Evolutionary conservation across 92 coral and sea anemone genomes (phyloP), one percentile per base, ranked within the genome.

Genomic region (Porites cylindrica): DNA sequence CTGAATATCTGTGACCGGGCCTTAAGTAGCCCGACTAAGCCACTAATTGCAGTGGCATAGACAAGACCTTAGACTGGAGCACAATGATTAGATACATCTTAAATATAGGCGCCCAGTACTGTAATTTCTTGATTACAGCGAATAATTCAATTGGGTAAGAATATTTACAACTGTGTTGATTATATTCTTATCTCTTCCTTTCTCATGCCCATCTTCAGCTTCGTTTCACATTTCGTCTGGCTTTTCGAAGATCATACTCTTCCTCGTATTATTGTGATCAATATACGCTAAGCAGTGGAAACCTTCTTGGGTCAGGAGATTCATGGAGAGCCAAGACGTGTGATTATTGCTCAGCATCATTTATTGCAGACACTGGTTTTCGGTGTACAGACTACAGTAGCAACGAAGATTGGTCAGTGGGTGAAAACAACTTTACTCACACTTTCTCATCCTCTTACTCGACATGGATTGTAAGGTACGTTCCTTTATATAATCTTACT

Each of bases 371-470:
- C 32, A 77, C 91, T 16, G 73, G 87, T 18, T 88, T 60, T 66
- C 64, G 17, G 2, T 88, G 91, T 64, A 82, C 91, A 5, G 86
- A 85, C 67, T 75, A 75, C 29, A 88, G 91, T 47, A 66, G 16
- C 12, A 50, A 2, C 18, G 91, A 88, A 20, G 91, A 88, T 65
- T 88, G 91, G 91, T 63, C 91, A 0, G 67, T 77, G 19, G 91
- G 91, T 2, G 88, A 83, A 69, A 88, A 88, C 62, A 29, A 76
- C 4, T 88, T 88, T 14, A 82, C 61, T 5, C 66, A 82, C 23
- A 82, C 78, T 17, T 38, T 38, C 43, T 38, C 47, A 38, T 4
- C 6, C 47, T 38, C 0, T 0, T 0, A 38, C 0, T 1, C 38
- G 38, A 38, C 0, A 38, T 38, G 6, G 47, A 0, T 53, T 24